A percentile compares a stretch with the other conserved stretches of the same genome.
Evolutionary conservation across 2,113 vertebrate genomes (phyloP).

Genomic region (Phalacrocorax aristotelis): DNA sequence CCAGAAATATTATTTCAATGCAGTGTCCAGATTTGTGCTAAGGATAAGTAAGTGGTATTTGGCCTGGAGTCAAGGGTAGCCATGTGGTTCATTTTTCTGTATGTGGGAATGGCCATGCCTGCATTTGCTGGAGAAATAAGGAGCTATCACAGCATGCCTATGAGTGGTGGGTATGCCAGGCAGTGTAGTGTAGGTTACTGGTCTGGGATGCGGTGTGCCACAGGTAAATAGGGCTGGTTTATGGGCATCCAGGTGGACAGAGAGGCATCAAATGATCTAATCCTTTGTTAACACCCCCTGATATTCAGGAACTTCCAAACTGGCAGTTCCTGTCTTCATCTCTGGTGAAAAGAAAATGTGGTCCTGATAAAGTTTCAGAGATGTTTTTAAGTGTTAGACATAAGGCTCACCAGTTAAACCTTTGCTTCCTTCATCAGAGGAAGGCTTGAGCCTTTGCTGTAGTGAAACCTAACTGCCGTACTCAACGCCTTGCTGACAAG

Average conservation of each 20-base stretch:
- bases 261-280: neutral
- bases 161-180: fast-evolving
- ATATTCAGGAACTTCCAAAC: neutral
- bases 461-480: too few relatives aligned
- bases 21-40: neutral
- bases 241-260: too few relatives aligned
- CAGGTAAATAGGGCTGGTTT: neutral
- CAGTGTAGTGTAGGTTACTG: fast-evolving
- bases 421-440: neutral
- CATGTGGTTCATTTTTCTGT: neutral
- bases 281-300: fast-evolving
- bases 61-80: neutral
- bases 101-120: fast-evolving
- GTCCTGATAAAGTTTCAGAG: neutral
- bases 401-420: neutral
- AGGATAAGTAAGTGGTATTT: neutral
- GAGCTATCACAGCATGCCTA: neutral
- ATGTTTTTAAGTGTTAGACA: neutral
- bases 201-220: fast-evolving
- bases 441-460: neutral
- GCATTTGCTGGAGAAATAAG: neutral
- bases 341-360: neutral
- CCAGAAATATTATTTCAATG: neutral
- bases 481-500: neutral
- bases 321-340: neutral